phyloP scores from a whole-genome alignment of 2,888 invertebrate genomes.

The Lutraria lutraria region DNA sequence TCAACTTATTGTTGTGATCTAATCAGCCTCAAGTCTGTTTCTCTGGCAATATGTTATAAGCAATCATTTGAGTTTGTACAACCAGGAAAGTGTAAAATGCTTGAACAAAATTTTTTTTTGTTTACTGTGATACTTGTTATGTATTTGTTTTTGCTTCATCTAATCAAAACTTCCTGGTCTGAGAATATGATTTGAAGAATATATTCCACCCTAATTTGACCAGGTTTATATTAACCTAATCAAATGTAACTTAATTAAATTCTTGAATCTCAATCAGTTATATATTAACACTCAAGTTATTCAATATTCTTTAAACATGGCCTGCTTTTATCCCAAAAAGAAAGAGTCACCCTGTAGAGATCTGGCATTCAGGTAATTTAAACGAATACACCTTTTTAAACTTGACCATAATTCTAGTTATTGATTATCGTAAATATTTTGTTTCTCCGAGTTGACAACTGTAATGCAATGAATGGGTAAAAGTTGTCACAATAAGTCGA shows the following conservation, averaged over 20 bases:
- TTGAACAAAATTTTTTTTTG: neutral
- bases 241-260: neutral
- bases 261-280: neutral
- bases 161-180: conserved; percentile 9
- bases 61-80: neutral
- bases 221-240: neutral
- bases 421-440: conserved; percentile 17
- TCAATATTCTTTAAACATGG: neutral
- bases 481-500: conserved; percentile 42
- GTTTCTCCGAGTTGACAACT: neutral
- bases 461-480: conserved; percentile 36
- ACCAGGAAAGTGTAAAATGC: neutral
- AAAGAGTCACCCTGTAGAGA: neutral
- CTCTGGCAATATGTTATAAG: too few relatives aligned
- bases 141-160: neutral
- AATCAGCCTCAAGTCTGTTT: too few relatives aligned
- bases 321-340: neutral
- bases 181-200: neutral
- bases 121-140: neutral
- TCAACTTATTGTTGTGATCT: too few relatives aligned
- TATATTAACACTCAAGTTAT: neutral
- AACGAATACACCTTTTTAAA: conserved; percentile 17
- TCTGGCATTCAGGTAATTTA: neutral
- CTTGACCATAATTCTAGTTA: conserved; percentile 29
- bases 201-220: neutral